Evolutionary conservation across 2,113 vertebrate species (phyloP).

Genomic region (Onychorhynchus coronatus): DNA sequence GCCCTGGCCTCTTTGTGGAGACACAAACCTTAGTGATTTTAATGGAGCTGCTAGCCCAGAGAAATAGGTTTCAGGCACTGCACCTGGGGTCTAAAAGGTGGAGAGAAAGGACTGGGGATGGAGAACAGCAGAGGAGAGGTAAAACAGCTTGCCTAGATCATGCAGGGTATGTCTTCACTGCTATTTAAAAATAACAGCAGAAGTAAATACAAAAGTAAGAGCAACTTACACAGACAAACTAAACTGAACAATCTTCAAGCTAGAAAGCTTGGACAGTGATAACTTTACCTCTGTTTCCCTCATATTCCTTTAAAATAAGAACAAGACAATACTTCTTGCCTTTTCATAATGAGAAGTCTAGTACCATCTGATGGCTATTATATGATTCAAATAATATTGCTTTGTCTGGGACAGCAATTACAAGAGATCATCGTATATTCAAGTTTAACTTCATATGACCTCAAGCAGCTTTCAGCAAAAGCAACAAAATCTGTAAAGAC

Average conservation of each 20-base stretch:
- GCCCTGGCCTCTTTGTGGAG: background rate
- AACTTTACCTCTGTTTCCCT: background rate
- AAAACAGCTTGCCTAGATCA: background rate
- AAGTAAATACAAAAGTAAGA: background rate
- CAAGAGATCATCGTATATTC: background rate
- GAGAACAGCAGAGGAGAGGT: background rate
- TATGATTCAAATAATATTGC: background rate
- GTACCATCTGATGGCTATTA: background rate
- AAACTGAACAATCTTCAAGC: background rate
- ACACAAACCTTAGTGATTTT: background rate
- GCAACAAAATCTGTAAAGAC: background rate
- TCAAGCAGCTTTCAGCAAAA: background rate
- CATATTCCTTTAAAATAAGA: background rate
- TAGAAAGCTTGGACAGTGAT: background rate
- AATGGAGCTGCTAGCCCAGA: background rate
- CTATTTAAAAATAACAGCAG: background rate
- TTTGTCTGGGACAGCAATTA: background rate
- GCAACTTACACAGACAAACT: background rate
- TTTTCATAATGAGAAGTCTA: background rate
- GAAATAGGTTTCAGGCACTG: background rate
- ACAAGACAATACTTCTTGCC: background rate
- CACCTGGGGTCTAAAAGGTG: accelerated
- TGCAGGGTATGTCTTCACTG: background rate
- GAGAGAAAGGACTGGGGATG: background rate
- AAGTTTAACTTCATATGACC: background rate